Evolutionary conservation across 2,888 invertebrate species (phyloP).

Genomic region (Timandra comae): DNA sequence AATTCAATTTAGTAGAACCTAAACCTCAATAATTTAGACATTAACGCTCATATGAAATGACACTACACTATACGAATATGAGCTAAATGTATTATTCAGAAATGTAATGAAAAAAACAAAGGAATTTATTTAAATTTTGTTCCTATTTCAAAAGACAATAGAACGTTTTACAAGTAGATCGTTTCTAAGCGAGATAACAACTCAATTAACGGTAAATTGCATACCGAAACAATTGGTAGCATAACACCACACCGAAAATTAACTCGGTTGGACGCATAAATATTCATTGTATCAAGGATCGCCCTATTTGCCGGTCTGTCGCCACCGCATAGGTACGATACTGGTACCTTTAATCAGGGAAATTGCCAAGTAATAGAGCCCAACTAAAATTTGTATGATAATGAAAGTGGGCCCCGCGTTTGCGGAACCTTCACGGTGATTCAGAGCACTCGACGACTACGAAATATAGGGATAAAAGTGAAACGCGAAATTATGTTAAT

Average conservation of each 20-base stretch:
- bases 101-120: too few species aligned
- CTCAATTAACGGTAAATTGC: slow-evolving; percentile 21
- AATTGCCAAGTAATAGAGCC: slow-evolving; percentile 60
- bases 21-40: too few species aligned
- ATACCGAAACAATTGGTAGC: slow-evolving; percentile 21
- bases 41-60: too few species aligned
- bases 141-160: too few species aligned
- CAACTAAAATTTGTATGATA: slow-evolving; percentile 58
- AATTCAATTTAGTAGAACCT: too few species aligned
- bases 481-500: slow-evolving; percentile 16
- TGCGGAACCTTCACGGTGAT: slow-evolving; percentile 32
- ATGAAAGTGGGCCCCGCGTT: slow-evolving; percentile 37
- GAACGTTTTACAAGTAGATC: too few species aligned
- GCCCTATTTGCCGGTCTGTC: slow-evolving; percentile 63
- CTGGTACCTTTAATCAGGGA: slow-evolving; percentile 56
- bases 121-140: too few species aligned
- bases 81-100: too few species aligned
- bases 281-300: slow-evolving; percentile 56
- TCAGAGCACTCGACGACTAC: slow-evolving; percentile 19
- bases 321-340: slow-evolving; percentile 39
- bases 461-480: slow-evolving; percentile 15
- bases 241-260: slow-evolving; percentile 42
- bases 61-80: too few species aligned
- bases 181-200: slow-evolving; percentile 9
- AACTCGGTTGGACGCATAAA: slow-evolving; percentile 47